A percentile compares a stretch with the other conserved stretches of the same genome.
These are phyloP conservation scores for Idaea aversata DNA, from an alignment of 2,888 invertebrate genomes.

Conservation along the genomic window DNA sequence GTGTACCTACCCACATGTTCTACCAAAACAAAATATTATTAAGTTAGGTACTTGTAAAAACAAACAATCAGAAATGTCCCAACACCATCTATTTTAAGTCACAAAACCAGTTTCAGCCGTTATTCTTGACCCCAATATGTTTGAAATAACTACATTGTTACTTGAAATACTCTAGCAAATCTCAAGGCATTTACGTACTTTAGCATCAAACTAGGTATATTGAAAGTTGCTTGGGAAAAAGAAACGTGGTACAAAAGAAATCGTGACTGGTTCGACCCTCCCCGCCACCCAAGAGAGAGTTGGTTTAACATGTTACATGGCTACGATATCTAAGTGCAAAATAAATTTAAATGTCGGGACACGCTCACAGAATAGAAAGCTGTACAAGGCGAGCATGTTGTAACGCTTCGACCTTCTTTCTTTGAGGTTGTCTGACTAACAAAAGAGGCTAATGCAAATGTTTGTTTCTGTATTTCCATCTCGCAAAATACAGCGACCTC, in stretches of 20 bases:
- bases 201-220: constrained; percentile 43
- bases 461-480: constrained; percentile 56
- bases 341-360: constrained; percentile 78
- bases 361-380: constrained; percentile 77
- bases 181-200: constrained; percentile 26
- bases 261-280: constrained; percentile 70
- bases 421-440: constrained; percentile 58
- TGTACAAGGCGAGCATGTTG: constrained; percentile 76
- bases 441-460: constrained; percentile 71
- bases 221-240: constrained; percentile 56
- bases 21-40: constrained; percentile 23
- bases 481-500: constrained; percentile 61
- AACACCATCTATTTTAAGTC: constrained; percentile 46
- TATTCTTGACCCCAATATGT: constrained; percentile 70
- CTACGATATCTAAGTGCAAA: constrained; percentile 71
- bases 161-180: constrained; percentile 44
- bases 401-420: constrained; percentile 76
- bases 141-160: constrained; percentile 47
- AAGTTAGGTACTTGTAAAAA: constrained; percentile 4
- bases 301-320: constrained; percentile 51
- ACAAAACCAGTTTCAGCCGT: constrained; percentile 55
- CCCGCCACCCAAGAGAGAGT: constrained; percentile 72
- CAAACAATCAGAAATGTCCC: constrained; percentile 23
- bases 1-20: constrained; percentile 50
- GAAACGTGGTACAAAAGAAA: constrained; percentile 61